Base-by-base conservation (phyloP, 1,140 invertebrate genomes). In the Bombus superbus region DNA sequence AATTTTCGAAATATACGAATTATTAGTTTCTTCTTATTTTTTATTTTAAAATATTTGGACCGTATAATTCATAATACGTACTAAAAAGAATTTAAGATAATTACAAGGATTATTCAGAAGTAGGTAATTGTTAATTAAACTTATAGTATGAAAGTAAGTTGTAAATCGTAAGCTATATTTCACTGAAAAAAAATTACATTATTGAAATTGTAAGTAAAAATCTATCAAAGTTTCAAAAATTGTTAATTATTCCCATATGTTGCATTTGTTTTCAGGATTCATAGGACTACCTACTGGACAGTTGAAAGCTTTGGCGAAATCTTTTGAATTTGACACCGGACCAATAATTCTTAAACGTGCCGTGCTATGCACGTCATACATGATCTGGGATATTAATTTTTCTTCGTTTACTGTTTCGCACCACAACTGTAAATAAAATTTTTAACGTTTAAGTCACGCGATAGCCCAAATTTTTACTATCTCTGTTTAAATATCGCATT, bases 241-340 rank as follows among this genome's bases (percentile, higher is more conserved):
- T 15, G 11, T 9, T 0, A 38, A 38, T 87, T 40, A 90, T 5
- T 76, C 9, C 83, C 89, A 90, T 47, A 90, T 83, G 18, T 90
- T 85, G 28, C 89, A 90, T 53, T 90, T 90, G 3, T 32, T 85
- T 32, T 90, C 25, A 25, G 88, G 86, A 77, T 90, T 90, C 86
- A 90, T 90, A 10, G 64, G 40, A 64, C 89, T 90, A 22, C 83
- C 83, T 5, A 77, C 42, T 6, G 88, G 86, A 1, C 88, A 85
- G 28, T 75, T 86, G 62, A 62, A 90, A 62, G 74, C 79, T 68
- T 83, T 64, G 28, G 86, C 88, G 18, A 90, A 90, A n/a, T 82
- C 71, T 18, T 88, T 35, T 4, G 72, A 83, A 62, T 90, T 90
- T 8, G 83, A 88, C 15, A 78, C 59, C 1, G 79, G 38, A 0